Conservation (phyloP, 2,797 vertebrate species). For the Enteromius treurensis region DNA sequence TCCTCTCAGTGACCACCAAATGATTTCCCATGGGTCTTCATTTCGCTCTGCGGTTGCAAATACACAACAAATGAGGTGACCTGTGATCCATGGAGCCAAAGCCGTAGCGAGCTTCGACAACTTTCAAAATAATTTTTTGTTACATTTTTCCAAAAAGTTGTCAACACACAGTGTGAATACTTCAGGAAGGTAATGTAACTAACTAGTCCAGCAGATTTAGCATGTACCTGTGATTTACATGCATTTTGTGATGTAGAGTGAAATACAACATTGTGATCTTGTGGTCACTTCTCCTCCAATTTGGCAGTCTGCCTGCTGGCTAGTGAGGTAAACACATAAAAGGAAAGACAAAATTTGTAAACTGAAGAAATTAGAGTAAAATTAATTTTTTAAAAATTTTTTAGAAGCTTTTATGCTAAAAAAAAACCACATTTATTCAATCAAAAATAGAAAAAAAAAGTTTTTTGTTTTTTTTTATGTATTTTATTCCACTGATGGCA, state of each 20-base stretch:
- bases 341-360: neutral
- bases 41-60: conserved; percentile 20
- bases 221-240: neutral
- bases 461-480: neutral
- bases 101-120: neutral
- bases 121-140: neutral
- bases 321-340: neutral
- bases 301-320: neutral
- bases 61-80: conserved; percentile 36
- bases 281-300: neutral
- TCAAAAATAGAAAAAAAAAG: neutral
- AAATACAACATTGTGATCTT: neutral
- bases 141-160: neutral
- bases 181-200: neutral
- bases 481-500: neutral
- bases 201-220: neutral
- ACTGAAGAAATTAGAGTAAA: neutral
- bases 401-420: neutral
- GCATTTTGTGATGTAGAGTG: neutral
- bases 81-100: conserved; percentile 10
- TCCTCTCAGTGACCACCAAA: conserved; percentile 18
- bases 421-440: neutral
- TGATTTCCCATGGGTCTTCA: conserved; percentile 38
- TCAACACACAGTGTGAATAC: neutral
- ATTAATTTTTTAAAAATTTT: neutral